phyloP scores from a whole-genome alignment of 2,888 invertebrate species.

The Disparrhopalites patrizii region DNA sequence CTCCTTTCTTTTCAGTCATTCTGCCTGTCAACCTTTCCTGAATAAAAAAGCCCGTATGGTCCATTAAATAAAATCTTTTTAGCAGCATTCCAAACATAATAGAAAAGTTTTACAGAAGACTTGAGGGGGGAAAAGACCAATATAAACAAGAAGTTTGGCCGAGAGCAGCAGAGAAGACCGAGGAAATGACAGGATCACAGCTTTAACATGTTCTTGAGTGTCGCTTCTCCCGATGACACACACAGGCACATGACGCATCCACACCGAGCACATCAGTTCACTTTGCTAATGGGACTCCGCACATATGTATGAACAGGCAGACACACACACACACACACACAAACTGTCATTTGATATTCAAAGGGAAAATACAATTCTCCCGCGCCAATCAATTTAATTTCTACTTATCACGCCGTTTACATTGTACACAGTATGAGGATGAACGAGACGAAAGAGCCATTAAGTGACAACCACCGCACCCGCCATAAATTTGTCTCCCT shows the following conservation, averaged over 20 bases:
- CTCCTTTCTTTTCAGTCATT: too few species aligned
- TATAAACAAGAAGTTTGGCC: neutral
- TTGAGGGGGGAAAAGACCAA: neutral
- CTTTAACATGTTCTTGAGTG: neutral
- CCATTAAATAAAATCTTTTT: too few species aligned
- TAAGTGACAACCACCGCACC: too few species aligned
- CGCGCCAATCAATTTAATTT: neutral
- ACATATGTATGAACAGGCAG: neutral
- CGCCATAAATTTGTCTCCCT: too few species aligned
- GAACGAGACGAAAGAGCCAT: neutral
- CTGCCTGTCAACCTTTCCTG: too few species aligned
- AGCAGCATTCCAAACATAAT: too few species aligned
- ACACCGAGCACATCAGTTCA: too few species aligned
- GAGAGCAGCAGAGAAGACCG: neutral
- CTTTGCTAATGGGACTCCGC: too few species aligned
- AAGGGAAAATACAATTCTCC: neutral
- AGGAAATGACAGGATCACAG: neutral
- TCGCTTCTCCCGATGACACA: neutral
- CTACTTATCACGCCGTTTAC: too few species aligned
- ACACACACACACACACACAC: neutral
- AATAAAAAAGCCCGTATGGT: too few species aligned
- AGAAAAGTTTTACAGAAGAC: too few species aligned
- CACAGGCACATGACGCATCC: neutral
- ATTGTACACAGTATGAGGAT: neutral
- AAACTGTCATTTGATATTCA: conserved; percentile 3